Percentiles rank a stretch among this genome's conserved stretches.
These are phyloP conservation scores for Cenopis cana DNA, from an alignment of 2,888 invertebrate genomes.

Conservation along the genomic window DNA sequence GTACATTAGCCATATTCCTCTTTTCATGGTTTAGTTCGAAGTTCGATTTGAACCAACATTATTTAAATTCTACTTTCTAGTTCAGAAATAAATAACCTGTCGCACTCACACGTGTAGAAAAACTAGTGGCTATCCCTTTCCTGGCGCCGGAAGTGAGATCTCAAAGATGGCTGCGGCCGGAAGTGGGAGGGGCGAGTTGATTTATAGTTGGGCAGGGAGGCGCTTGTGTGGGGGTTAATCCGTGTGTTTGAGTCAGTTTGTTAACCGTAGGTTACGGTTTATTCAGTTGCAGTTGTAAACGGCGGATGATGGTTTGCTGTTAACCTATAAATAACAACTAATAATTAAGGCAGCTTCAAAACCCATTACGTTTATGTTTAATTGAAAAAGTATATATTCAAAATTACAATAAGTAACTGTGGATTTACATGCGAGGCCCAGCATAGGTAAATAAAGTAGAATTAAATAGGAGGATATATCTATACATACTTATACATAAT, in stretches of 20 bases:
- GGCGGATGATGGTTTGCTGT: neutral
- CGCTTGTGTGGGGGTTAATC: constrained; percentile 46
- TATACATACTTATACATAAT: neutral
- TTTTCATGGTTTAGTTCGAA: neutral
- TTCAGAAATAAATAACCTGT: constrained; percentile 7
- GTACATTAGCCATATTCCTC: too few relatives aligned
- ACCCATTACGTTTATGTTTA: too few relatives aligned
- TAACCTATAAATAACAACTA: neutral
- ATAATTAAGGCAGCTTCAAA: neutral
- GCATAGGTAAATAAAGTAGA: too few relatives aligned
- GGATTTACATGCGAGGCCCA: neutral
- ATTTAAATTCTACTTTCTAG: neutral
- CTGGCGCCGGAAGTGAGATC: constrained; percentile 76
- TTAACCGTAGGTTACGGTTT: constrained; percentile 36
- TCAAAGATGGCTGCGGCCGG: constrained; percentile 84
- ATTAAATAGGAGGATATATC: too few relatives aligned
- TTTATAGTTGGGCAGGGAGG: constrained; percentile 70
- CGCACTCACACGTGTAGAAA: constrained; percentile 36
- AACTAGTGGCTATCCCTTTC: constrained; percentile 59
- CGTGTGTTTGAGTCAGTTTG: constrained; percentile 21
- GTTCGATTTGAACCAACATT: neutral
- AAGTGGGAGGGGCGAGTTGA: constrained; percentile 80
- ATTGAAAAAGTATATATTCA: too few relatives aligned
- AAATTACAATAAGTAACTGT: too few relatives aligned
- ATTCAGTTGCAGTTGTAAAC: constrained; percentile 13